Evolutionary conservation across 2,888 invertebrate species (phyloP).

Genomic region (Parnassius orleans): DNA sequence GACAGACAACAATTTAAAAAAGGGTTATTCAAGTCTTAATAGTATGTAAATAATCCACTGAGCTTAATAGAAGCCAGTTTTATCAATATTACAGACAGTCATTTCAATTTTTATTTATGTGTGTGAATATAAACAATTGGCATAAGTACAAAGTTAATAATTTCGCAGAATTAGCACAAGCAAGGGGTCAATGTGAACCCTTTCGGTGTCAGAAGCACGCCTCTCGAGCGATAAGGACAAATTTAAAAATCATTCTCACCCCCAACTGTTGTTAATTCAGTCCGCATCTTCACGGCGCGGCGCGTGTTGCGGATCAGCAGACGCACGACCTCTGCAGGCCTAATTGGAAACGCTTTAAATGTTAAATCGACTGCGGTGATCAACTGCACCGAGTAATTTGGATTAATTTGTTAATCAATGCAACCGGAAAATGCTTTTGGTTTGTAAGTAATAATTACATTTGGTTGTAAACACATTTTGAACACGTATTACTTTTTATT

Average conservation of each 20-base stretch:
- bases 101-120: too few relatives aligned
- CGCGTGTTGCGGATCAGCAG: slow-evolving; percentile 3
- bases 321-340: not conserved
- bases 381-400: not conserved
- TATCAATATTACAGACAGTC: too few relatives aligned
- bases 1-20: too few relatives aligned
- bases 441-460: too few relatives aligned
- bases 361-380: not conserved
- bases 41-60: too few relatives aligned
- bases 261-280: slow-evolving; percentile 17
- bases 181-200: slow-evolving; percentile 10
- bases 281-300: slow-evolving; percentile 7
- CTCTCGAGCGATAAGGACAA: slow-evolving; percentile 33
- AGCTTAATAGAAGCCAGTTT: too few relatives aligned
- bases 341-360: not conserved
- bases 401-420: not conserved
- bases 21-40: too few relatives aligned
- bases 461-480: too few relatives aligned
- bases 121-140: too few relatives aligned
- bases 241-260: slow-evolving; percentile 39
- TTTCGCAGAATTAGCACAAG: not conserved
- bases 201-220: slow-evolving; percentile 36
- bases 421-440: too few relatives aligned
- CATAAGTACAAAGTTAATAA: slow-evolving; percentile 4
- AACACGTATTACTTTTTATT: too few relatives aligned